Percentiles rank a stretch among this genome's conserved stretches.
These are phyloP conservation scores for Aradus depressus DNA, from an alignment of 2,888 invertebrate species.

Conservation along the genomic window DNA sequence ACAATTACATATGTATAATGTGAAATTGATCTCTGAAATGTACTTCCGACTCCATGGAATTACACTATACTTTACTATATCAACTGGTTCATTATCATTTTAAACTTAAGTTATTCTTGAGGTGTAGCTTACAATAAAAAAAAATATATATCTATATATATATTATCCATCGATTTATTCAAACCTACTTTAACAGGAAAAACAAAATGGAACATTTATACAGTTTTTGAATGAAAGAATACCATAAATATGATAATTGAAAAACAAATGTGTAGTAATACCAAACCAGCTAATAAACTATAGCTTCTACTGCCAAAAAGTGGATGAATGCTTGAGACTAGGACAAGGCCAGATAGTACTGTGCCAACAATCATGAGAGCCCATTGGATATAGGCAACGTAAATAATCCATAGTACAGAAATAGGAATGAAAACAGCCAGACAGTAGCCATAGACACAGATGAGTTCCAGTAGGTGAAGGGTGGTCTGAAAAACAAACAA, in stretches of 20 bases:
- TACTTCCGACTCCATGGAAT: too few species aligned
- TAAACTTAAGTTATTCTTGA: too few species aligned
- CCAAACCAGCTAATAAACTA: slow-evolving; percentile 11
- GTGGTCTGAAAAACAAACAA: slow-evolving; percentile 23
- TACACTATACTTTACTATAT: too few species aligned
- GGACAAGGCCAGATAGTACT: slow-evolving; percentile 70
- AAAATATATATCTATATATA: too few species aligned
- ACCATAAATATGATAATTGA: slow-evolving; percentile 6
- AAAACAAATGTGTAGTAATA: slow-evolving; percentile 19
- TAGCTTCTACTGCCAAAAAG: slow-evolving; percentile 49
- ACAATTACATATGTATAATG: too few species aligned
- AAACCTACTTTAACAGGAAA: too few species aligned
- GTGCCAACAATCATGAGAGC: slow-evolving; percentile 69
- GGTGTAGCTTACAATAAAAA: too few species aligned
- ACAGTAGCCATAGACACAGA: slow-evolving; percentile 93
- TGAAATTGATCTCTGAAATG: too few species aligned
- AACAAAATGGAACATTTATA: too few species aligned
- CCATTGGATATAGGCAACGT: slow-evolving; percentile 76
- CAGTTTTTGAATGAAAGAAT: slow-evolving; percentile 6
- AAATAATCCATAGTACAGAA: slow-evolving; percentile 84
- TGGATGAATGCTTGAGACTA: slow-evolving; percentile 71
- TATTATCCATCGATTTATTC: too few species aligned
- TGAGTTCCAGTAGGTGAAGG: slow-evolving; percentile 56
- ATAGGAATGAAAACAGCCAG: slow-evolving; percentile 88
- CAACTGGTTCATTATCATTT: too few species aligned